Conservation (phyloP, 2,888 invertebrate species). For the Candidula unifasciata region DNA sequence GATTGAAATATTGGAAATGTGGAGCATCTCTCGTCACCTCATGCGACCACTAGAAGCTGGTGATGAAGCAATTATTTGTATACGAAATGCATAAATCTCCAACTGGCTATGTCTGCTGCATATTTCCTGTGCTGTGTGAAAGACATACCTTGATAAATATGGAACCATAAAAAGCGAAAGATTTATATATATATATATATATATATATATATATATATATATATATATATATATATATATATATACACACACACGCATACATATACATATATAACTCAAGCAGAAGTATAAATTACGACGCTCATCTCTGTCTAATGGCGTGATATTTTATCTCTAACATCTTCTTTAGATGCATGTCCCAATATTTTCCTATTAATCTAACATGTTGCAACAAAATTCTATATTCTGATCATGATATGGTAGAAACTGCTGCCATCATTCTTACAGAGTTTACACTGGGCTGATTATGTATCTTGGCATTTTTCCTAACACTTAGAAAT, state of each 20-base stretch:
- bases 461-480: no score
- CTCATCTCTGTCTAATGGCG: no score
- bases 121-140: not conserved
- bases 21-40: not conserved
- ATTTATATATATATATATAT: not conserved
- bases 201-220: slow-evolving; percentile 8
- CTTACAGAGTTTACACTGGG: no score
- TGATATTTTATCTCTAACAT: no score
- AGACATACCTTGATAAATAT: not conserved
- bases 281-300: no score
- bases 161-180: not conserved
- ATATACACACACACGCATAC: not conserved
- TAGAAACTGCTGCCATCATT: no score
- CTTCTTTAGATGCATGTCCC: no score
- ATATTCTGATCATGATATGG: no score
- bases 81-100: not conserved
- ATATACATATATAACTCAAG: not conserved
- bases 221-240: not conserved
- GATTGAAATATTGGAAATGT: not conserved
- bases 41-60: not conserved
- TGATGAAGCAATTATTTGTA: not conserved
- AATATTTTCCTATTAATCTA: no score
- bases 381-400: no score
- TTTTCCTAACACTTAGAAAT: no score
- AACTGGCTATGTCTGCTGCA: not conserved